A percentile compares a stretch with the other conserved stretches of the same genome.
Conservation (phyloP, 1,140 invertebrate genomes). For the Triops cancriformis region DNA sequence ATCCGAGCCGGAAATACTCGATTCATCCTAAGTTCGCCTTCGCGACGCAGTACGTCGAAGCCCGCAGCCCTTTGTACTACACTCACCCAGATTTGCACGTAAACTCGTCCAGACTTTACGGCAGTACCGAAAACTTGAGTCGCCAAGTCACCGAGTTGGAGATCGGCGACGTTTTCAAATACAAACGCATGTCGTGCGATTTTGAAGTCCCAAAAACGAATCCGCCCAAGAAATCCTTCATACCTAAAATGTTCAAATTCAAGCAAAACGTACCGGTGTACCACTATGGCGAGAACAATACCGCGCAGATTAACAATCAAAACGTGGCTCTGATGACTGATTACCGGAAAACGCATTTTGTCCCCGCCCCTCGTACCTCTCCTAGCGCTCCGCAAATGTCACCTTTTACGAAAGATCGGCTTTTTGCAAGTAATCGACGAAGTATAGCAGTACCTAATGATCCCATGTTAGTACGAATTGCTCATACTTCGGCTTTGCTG, state of each 20-base stretch:
- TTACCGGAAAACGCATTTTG: slow-evolving; percentile 22
- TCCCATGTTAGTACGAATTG: not conserved
- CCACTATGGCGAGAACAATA: slow-evolving; percentile 11
- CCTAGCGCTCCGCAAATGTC: slow-evolving; percentile 19
- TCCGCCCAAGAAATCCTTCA: slow-evolving; percentile 3
- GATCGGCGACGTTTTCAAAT: slow-evolving; percentile 26
- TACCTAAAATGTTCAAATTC: slow-evolving; percentile 7
- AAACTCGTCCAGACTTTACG: not conserved
- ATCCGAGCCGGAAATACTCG: not conserved
- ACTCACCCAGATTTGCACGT: slow-evolving; percentile 7
- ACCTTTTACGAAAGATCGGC: slow-evolving; percentile 25
- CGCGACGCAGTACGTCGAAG: slow-evolving; percentile 23
- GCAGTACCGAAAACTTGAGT: slow-evolving; percentile 18
- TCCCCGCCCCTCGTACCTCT: slow-evolving; percentile 16
- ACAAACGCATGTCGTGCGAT: slow-evolving; percentile 16
- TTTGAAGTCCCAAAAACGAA: slow-evolving; percentile 10
- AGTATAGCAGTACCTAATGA: not conserved
- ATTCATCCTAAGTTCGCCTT: slow-evolving; percentile 5
- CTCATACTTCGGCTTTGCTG: slow-evolving; percentile 20
- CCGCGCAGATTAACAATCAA: not conserved
- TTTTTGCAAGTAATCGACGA: not conserved
- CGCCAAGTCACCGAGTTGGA: slow-evolving; percentile 20
- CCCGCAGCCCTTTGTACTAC: slow-evolving; percentile 24
- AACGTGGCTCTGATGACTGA: slow-evolving; percentile 22
- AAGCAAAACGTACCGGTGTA: slow-evolving; percentile 1